Evolutionary conservation across 92 coral and sea anemone genomes (phyloP).

Genomic region (Galaxea fascicularis): DNA sequence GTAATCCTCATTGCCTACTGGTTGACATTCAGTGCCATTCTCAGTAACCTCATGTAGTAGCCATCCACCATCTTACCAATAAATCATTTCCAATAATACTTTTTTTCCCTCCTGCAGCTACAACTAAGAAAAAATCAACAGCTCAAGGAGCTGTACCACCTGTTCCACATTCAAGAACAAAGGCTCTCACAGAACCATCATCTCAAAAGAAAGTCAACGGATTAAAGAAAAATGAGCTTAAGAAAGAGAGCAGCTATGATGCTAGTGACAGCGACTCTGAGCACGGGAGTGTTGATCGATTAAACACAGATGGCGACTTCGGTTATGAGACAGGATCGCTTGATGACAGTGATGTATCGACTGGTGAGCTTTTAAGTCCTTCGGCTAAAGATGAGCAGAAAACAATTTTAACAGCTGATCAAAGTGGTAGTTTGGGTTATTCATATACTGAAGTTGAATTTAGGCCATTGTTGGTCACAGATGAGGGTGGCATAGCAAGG

Average conservation of each 20-base stretch:
- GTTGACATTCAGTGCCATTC: too few species aligned
- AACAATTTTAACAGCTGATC: slow-evolving; percentile 36
- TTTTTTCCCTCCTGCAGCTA: background rate
- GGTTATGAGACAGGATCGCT: slow-evolving; percentile 90
- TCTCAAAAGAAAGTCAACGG: slow-evolving; percentile 32
- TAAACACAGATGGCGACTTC: slow-evolving; percentile 81
- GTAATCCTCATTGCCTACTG: too few species aligned
- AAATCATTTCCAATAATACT: background rate
- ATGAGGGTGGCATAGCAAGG: slow-evolving; percentile 74
- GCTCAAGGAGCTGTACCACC: slow-evolving; percentile 29
- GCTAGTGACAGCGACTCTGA: slow-evolving; percentile 90
- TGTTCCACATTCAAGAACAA: slow-evolving; percentile 30
- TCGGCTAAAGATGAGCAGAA: slow-evolving; percentile 80
- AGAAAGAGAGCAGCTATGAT: slow-evolving; percentile 83
- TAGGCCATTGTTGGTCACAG: slow-evolving; percentile 71
- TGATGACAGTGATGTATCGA: slow-evolving; percentile 87
- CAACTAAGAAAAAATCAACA: slow-evolving; percentile 28
- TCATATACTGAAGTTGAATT: slow-evolving; percentile 88
- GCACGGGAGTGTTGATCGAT: slow-evolving; percentile 71
- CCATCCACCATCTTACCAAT: background rate
- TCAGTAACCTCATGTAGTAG: too few species aligned
- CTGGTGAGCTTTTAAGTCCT: slow-evolving; percentile 81
- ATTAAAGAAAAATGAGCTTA: slow-evolving; percentile 46
- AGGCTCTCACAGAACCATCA: slow-evolving; percentile 7
- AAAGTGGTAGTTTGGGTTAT: slow-evolving; percentile 41